A percentile compares a stretch with the other conserved stretches of the same genome.
Conservation (phyloP, 2,888 invertebrate species). For the Dynastes grantii region DNA sequence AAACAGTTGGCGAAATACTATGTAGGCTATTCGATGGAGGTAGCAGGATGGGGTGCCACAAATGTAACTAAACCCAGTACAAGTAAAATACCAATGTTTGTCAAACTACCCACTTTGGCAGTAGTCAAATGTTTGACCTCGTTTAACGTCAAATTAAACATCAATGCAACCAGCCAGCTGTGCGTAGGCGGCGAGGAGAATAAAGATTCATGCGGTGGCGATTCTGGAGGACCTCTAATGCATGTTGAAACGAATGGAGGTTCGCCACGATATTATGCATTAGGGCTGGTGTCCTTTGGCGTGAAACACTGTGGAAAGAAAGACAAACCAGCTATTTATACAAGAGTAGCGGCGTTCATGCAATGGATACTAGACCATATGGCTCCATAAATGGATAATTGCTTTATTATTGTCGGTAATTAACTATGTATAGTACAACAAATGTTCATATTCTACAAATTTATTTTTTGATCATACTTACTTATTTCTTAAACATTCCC, state of each 20-base stretch:
- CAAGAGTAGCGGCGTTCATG: conserved; percentile 73
- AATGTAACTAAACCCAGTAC: conserved; percentile 57
- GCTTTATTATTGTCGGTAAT: neutral
- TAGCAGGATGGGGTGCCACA: conserved; percentile 72
- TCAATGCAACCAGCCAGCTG: conserved; percentile 52
- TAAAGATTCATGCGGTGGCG: conserved; percentile 76
- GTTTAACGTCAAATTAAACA: conserved; percentile 2
- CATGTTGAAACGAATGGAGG: conserved; percentile 69
- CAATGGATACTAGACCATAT: conserved; percentile 75
- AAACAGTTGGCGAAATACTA: conserved; percentile 66
- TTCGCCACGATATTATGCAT: conserved; percentile 72
- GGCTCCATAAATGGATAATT: conserved; percentile 52
- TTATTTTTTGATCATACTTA: too few relatives aligned
- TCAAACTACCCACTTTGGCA: conserved; percentile 64
- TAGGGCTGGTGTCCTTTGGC: conserved; percentile 78
- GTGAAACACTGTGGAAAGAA: conserved; percentile 72
- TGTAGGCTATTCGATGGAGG: conserved; percentile 70
- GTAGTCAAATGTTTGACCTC: conserved; percentile 56
- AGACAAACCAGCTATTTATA: conserved; percentile 76
- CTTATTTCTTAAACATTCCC: too few relatives aligned
- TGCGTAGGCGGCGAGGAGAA: conserved; percentile 72
- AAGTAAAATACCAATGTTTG: conserved; percentile 63
- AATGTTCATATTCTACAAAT: neutral
- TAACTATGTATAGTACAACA: neutral
- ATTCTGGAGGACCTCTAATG: conserved; percentile 76